Base-by-base conservation (phyloP, 2,888 invertebrate genomes). In the Pycnomerus fuliginosus region DNA sequence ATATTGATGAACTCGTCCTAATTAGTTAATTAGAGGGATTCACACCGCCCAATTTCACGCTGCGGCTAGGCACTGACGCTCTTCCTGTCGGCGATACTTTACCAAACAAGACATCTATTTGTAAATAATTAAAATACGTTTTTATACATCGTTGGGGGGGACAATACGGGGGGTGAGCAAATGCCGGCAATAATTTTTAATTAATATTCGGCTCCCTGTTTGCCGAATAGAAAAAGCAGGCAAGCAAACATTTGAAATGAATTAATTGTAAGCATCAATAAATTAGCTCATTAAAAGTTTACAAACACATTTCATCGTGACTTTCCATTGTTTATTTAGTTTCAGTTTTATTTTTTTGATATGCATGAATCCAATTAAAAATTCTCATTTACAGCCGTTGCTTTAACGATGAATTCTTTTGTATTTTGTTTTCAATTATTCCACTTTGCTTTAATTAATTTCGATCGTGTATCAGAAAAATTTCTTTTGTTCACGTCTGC, bases 1-100 rank as follows among this genome's bases (percentile, higher is more conserved):
- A 58, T 31, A 5, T 12, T 16, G 25, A 16, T 30, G 49, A 48
- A 47, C 41, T 37, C 34, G 42, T 39, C 42, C 51, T 56, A 58
- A 65, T 64, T 64, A 60, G 59, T 55, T 65, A 63, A 65, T 64
- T 64, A 65, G 62, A 53, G 47, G 43, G 53, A 55, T 60, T 61
- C 62, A 56, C 62, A 61, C 62, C 50, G 54, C 49, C 55, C 48
- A 60, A 64, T 64, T 64, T 64, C 60, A 65, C 54, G 62, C 50
- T 50, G 32, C 44, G 50, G 49, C 44, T 47, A 42, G 50, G 11
- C 33, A 23, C 48, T 34, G 33, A 42, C 41, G 39, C 46, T 35
- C 50, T 53, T 52, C 50, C 48, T 52, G 54, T 41, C 51, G 46
- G 46, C 28, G 22, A 27, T 27, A 25, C 36, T 41, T 46, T 36